phyloP scores from a whole-genome alignment of 2,888 invertebrate species.

The Rapana venosa region DNA sequence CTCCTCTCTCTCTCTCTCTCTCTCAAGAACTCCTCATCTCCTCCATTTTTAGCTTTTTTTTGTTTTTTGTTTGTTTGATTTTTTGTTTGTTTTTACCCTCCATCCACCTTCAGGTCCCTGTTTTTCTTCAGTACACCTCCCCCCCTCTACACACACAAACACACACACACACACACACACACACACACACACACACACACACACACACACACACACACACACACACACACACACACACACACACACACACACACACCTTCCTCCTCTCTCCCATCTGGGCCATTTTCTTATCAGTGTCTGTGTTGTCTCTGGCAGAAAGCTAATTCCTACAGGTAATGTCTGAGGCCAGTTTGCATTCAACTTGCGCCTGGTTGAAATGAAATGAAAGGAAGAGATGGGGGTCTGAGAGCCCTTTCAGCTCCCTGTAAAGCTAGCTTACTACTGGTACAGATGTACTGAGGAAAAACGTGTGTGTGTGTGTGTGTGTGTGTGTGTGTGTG shows the following conservation, averaged over 20 bases:
- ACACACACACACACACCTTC: too few species aligned
- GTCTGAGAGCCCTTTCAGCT: not conserved
- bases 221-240: too few species aligned
- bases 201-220: too few species aligned
- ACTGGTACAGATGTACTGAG: not conserved
- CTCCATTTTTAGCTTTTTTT: too few species aligned
- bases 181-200: too few species aligned
- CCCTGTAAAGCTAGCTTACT: not conserved
- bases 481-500: too few species aligned
- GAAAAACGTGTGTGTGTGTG: not conserved
- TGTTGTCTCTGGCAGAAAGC: conserved; percentile 20
- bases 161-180: not conserved
- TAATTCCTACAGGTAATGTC: not conserved
- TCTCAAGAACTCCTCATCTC: too few species aligned
- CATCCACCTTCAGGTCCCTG: too few species aligned
- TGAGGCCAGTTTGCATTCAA: not conserved
- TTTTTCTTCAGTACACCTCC: not conserved
- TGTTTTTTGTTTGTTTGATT: too few species aligned
- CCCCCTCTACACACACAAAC: not conserved
- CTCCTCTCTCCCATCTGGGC: not conserved
- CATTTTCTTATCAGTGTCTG: conserved; percentile 22
- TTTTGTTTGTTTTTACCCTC: too few species aligned
- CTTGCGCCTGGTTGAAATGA: not conserved
- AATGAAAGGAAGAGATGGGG: not conserved
- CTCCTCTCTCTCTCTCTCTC: not conserved